Conservation (phyloP, 1,140 invertebrate genomes). For the Holotrichia oblita region DNA sequence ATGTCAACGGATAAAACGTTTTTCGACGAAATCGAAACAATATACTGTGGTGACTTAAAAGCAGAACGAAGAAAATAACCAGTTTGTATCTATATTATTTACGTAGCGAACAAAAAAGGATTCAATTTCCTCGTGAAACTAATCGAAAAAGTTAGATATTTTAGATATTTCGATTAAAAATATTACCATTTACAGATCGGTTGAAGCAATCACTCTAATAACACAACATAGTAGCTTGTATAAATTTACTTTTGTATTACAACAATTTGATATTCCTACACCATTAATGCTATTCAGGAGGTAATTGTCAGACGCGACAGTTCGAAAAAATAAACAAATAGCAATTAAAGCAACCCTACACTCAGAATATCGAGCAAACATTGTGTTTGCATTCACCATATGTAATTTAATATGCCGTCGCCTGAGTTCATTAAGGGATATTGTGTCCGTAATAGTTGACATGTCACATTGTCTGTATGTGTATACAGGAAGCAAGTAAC, state of each 20-base stretch:
- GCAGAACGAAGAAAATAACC: not conserved
- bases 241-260: no score
- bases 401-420: conserved; percentile 1
- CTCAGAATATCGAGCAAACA: not conserved
- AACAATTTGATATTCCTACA: no score
- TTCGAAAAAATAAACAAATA: not conserved
- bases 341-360: conserved; percentile 7
- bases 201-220: no score
- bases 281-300: no score
- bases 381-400: not conserved
- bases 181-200: no score
- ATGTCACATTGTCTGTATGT: not conserved
- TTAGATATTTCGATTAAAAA: no score
- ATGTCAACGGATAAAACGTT: not conserved
- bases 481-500: not conserved
- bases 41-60: not conserved
- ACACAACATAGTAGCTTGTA: no score
- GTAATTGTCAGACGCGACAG: no score
- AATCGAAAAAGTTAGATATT: no score
- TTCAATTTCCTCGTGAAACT: no score
- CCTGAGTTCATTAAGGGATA: not conserved
- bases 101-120: not conserved
- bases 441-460: not conserved
- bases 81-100: not conserved
- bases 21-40: conserved; percentile 5